Base-by-base conservation (phyloP, 2,797 vertebrate species). In the Sebastes nivosus region DNA sequence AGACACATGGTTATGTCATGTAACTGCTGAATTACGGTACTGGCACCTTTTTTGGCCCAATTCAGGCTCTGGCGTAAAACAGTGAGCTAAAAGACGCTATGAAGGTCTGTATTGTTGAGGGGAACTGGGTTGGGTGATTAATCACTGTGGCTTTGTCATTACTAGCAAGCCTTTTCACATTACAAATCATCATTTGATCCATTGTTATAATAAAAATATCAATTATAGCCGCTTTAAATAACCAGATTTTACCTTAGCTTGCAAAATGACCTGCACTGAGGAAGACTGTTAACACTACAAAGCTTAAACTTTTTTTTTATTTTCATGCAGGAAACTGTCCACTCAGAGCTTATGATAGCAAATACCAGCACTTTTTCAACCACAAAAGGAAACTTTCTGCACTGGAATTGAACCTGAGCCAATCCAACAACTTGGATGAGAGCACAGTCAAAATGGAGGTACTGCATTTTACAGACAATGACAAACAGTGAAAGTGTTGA, bases 401-500 rank as follows among this genome's bases (percentile, higher is more conserved):
- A 14, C 60, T 58, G 8, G 38, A 73, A 77, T 50, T 66, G 34
- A 78, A 87, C 65, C 85, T 27, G 61, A 78, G 80, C 77, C 67
- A 84, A 82, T 83, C 68, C 34, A 58, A 65, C 77, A 65, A 38
- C 81, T 34, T 50, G 67, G 55, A 67, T 22, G 79, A 72, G 36
- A 20, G 61, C 59, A 67, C 59, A 68, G 69, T 79, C 64, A 68
- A 69, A 80, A 88, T 16, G 29, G 68, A 59, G 63, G 42, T 67
- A 8, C 50, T 60, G 38, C 25, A 12, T 83, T 87, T 88, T 71
- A 79, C 78, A 80, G 76, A 85, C 82, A 84, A 74, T 84, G 81
- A 87, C 78, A 89, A 89, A 80, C 27, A 67, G 81, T 77, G 71
- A 82, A 85, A 92, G 68, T 77, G 77, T 87, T 92, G 89, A 83